These are phyloP conservation scores for Otus sunia DNA, from an alignment of 2,113 vertebrate species.

Conservation along the genomic window DNA sequence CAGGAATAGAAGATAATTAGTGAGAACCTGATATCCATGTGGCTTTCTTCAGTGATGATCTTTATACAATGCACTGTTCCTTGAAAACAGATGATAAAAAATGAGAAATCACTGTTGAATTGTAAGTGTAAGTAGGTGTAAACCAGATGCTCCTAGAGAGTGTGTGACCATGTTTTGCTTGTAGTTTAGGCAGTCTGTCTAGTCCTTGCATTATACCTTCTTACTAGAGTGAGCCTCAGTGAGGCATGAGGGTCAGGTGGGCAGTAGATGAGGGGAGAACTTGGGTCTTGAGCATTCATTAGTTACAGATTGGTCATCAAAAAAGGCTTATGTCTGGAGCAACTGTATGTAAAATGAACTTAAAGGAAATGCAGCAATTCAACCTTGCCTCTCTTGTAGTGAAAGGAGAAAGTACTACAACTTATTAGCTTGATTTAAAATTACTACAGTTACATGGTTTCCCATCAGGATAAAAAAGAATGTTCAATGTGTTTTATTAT, in stretches of 20 bases:
- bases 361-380: neutral
- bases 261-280: neutral
- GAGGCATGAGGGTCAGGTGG: neutral
- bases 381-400: neutral
- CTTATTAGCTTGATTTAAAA: neutral
- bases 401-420: neutral
- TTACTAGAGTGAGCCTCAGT: neutral
- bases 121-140: neutral
- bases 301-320: neutral
- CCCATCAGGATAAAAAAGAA: neutral
- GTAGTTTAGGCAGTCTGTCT: neutral
- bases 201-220: neutral
- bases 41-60: neutral
- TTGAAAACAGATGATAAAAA: neutral
- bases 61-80: neutral
- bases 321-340: neutral
- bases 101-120: neutral
- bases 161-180: neutral
- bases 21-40: neutral
- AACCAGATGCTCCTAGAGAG: neutral
- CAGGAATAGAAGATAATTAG: neutral
- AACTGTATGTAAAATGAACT: neutral
- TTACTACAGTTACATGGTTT: neutral
- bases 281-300: neutral
- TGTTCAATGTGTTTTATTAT: neutral